A percentile compares a stretch with the other conserved stretches of the same genome.
Evolutionary conservation across 2,888 invertebrate genomes (phyloP).

Genomic region (Hoplodrina blanda): DNA sequence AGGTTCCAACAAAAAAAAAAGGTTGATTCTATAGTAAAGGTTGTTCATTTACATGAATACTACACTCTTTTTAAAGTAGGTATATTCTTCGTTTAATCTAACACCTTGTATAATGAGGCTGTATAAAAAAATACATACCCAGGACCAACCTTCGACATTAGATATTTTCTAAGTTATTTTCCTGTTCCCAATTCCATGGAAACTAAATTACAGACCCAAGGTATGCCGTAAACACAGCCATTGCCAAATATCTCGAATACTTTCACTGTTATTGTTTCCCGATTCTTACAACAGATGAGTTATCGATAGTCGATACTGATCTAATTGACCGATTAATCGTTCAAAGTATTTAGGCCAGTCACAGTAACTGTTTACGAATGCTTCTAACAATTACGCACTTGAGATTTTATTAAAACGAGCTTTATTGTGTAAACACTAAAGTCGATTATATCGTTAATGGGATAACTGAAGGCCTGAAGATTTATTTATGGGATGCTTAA

Average conservation of each 20-base stretch:
- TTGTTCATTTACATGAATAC: background rate
- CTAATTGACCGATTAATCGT: slow-evolving; percentile 47
- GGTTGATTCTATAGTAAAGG: background rate
- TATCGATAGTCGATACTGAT: slow-evolving; percentile 37
- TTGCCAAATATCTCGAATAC: slow-evolving; percentile 68
- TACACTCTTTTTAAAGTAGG: too few relatives aligned
- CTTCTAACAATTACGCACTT: slow-evolving; percentile 20
- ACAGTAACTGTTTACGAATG: slow-evolving; percentile 25
- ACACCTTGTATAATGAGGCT: slow-evolving; percentile 4
- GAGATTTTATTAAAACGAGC: slow-evolving; percentile 25
- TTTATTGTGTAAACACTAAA: slow-evolving; percentile 46
- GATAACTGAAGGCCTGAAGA: slow-evolving; percentile 22
- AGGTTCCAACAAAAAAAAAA: too few relatives aligned
- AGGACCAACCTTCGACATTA: slow-evolving; percentile 3
- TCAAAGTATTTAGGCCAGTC: slow-evolving; percentile 34
- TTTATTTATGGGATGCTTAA: slow-evolving; percentile 57
- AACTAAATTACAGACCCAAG: slow-evolving; percentile 44
- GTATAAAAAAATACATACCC: slow-evolving; percentile 3
- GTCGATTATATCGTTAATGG: slow-evolving; percentile 39
- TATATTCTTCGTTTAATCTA: too few relatives aligned
- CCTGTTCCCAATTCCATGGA: slow-evolving; percentile 66
- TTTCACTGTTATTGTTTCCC: slow-evolving; percentile 50
- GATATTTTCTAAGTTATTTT: slow-evolving; percentile 55
- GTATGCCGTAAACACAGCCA: slow-evolving; percentile 64
- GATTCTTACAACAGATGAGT: slow-evolving; percentile 20